Percentiles rank a stretch among this genome's conserved stretches.
Evolutionary conservation across 2,888 invertebrate genomes (phyloP).

Genomic region (Gonocerus acuteangulatus): DNA sequence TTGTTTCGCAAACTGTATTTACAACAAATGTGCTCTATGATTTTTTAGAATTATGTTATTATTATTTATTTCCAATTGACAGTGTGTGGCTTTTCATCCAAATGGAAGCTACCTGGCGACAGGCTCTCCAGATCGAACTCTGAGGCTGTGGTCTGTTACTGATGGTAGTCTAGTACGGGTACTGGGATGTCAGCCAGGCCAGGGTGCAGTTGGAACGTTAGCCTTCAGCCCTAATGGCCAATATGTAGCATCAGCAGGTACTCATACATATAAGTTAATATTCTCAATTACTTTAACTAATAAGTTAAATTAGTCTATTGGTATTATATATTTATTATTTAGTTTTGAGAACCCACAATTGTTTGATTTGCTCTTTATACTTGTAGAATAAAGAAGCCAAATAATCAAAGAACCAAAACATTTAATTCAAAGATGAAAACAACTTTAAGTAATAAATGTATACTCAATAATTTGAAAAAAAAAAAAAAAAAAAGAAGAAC

Average conservation of each 20-base stretch:
- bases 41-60: no score
- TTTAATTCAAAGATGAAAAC: no score
- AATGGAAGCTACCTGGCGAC: slow-evolving; percentile 84
- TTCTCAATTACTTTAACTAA: background rate
- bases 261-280: no score
- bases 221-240: slow-evolving; percentile 80
- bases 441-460: no score
- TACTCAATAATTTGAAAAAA: no score
- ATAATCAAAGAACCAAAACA: no score
- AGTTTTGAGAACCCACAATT: background rate
- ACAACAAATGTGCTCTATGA: no score
- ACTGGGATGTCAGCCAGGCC: slow-evolving; percentile 65
- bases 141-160: slow-evolving; percentile 78
- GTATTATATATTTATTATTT: background rate
- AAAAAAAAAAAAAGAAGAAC: no score
- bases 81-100: slow-evolving; percentile 85
- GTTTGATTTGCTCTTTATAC: no score
- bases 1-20: no score
- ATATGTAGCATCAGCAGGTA: slow-evolving; percentile 75
- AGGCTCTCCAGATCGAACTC: slow-evolving; percentile 81
- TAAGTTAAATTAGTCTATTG: background rate
- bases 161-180: slow-evolving; percentile 75
- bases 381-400: no score
- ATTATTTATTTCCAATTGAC: slow-evolving; percentile 32
- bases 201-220: slow-evolving; percentile 58